Base-by-base conservation (phyloP, 2,888 invertebrate species). In the Ganaspis brasiliensis region DNA sequence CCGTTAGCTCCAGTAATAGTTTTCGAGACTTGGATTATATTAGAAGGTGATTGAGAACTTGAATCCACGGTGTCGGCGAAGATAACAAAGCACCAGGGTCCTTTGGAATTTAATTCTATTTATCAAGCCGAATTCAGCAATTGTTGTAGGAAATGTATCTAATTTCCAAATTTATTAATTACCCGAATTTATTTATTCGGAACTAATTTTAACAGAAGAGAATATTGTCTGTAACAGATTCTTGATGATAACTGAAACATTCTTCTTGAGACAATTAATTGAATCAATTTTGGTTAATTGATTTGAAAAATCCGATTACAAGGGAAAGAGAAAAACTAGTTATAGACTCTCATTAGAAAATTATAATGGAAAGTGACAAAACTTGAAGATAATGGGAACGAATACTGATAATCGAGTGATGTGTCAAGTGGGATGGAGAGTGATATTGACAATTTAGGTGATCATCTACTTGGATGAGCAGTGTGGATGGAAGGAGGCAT, bases 401-500 rank as follows among this genome's bases (percentile, higher is more conserved):
- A 63, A 63, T 63, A 12, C 37, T 40, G 63, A 63, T 63, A 63
- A 63, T 63, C 40, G 40, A 40, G 63, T 63, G 21, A 63, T 40
- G 37, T 63, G 37, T 63, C 63, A 63, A 63, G 63, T 21, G 14
- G 21, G 40, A 21, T 40, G 63, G 21, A 63, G 37, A 63, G 63
- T 40, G 63, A 63, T 63, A 63, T 63, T 37, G 63, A 40, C 37
- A 63, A 63, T 63, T 63, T 63, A 63, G 40, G 63, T 63, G 76
- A 74, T 78, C 73, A 79, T 76, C 70, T 73, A 63, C 63, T 63
- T 14, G 63, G 37, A 8, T 63, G 63, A 63, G 21, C 79, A 77
- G 83, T 77, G 82, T 77, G 79, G 78, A 74, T 80, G 77, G 80
- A 77, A 82, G 79, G 82, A 79, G 84, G 82, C 85, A 83, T 88